phyloP scores from a whole-genome alignment of 2,888 invertebrate species.

The Acleris laterana region DNA sequence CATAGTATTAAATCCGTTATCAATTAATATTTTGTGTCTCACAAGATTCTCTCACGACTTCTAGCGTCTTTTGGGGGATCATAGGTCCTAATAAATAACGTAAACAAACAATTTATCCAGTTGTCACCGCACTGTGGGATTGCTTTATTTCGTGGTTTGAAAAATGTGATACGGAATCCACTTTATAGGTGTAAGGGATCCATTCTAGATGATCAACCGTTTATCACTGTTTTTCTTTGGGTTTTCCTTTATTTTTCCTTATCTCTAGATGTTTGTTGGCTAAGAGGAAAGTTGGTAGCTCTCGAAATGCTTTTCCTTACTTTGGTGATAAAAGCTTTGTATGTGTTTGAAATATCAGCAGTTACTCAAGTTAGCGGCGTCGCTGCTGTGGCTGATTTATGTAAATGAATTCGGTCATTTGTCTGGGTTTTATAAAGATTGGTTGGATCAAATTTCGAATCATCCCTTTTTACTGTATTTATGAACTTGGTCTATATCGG shows the following conservation, averaged over 20 bases:
- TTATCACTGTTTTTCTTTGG: constrained; percentile 56
- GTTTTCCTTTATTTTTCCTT: constrained; percentile 41
- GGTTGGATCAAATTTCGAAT: no score
- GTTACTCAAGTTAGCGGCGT: constrained; percentile 22
- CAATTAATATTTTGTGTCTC: background rate
- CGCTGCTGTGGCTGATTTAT: background rate
- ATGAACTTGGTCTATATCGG: no score
- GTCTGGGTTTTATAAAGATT: no score
- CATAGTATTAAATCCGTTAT: no score
- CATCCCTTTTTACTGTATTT: no score
- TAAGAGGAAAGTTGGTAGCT: constrained; percentile 39
- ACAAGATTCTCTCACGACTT: constrained; percentile 6
- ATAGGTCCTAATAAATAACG: constrained; percentile 55
- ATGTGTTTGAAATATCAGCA: constrained; percentile 20
- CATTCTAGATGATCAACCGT: constrained; percentile 65
- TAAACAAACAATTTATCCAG: constrained; percentile 62
- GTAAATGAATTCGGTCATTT: background rate
- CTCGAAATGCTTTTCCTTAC: constrained; percentile 29
- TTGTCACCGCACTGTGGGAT: constrained; percentile 52
- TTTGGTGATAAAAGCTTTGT: constrained; percentile 30
- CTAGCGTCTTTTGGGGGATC: constrained; percentile 38
- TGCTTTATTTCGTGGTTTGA: constrained; percentile 57
- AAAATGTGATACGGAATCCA: constrained; percentile 56
- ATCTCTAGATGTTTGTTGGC: constrained; percentile 43
- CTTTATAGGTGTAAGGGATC: constrained; percentile 62